Base-by-base conservation (phyloP, 1,140 invertebrate species). In the Mizuhopecten yessoensis region DNA sequence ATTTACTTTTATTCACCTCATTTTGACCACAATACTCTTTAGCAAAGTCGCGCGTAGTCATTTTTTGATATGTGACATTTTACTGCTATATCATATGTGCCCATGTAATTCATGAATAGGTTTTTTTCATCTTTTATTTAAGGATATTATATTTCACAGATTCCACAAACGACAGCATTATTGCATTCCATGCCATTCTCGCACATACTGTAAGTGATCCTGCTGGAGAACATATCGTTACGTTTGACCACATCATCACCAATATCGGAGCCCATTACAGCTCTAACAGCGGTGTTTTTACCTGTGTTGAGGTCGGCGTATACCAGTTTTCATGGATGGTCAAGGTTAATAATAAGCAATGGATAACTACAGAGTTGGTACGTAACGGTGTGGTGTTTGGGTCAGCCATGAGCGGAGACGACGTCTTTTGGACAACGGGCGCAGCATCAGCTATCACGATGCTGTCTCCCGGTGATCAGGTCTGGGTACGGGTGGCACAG, bases 291-390 rank as follows among this genome's bases (percentile, higher is more conserved):
- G 57, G 57, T n/a, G 57, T 75, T 5, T 75, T 75, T 11, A 75
- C 57, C 11, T 75, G 57, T 29, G 23, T 9, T 5, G 57, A 29
- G 23, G n/a, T 75, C 5, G 57, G 57, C n/a, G 57, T 29, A 9
- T 75, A 75, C n/a, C 57, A 75, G n/a, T 75, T 75, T n/a, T 75
- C 57, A 0, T 75, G 57, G 57, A 75, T 75, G 57, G 29, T 75
- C n/a, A 29, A n/a, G 5, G n/a, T 29, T 75, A 1, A 1, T n/a
- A 1, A 13, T 75, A 13, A 9, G 3, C n/a, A 75, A 5, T 75
- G 2, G 5, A 29, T 75, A 0, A 29, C 11, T 75, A 75, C 57
- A 29, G 57, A 75, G 57, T 11, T 75, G 23, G 57, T 75, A 5
- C 57, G 57, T 75, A 75, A 75, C 11, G n/a, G n/a, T 29, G 57